Evolutionary conservation across 2,888 invertebrate species (phyloP).

Genomic region (Congeria kusceri): DNA sequence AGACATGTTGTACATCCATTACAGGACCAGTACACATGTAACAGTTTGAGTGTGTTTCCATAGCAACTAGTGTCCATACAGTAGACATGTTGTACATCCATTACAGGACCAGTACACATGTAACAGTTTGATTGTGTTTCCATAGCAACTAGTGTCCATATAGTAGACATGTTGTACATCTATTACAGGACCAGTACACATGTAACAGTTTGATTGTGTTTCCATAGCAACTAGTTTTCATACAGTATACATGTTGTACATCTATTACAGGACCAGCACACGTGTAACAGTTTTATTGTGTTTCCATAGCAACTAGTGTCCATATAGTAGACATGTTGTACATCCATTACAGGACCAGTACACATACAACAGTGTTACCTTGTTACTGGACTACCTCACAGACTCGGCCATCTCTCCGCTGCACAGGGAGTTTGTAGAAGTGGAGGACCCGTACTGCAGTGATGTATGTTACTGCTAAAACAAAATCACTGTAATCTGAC

Average conservation of each 20-base stretch:
- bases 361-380: conserved; percentile 88
- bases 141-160: conserved; percentile 92
- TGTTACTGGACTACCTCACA: conserved; percentile 93
- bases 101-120: conserved; percentile 84
- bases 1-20: no score
- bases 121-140: conserved; percentile 89
- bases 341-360: conserved; percentile 76
- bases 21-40: conserved; percentile 85
- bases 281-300: conserved; percentile 89
- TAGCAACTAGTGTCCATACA: no score
- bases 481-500: no score
- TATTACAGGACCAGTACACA: conserved; percentile 77
- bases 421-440: conserved; percentile 93
- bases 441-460: conserved; percentile 92
- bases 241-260: no score
- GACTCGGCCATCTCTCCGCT: conserved; percentile 95
- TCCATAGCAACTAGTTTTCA: conserved; percentile 91
- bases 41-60: conserved; percentile 89
- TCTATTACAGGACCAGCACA: conserved; percentile 76
- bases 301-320: conserved; percentile 91
- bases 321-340: no score
- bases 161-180: no score
- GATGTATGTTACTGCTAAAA: no score
- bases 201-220: conserved; percentile 90
- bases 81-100: no score